Conservation (phyloP, 2,888 invertebrate species). For the Doris montereyensis region DNA sequence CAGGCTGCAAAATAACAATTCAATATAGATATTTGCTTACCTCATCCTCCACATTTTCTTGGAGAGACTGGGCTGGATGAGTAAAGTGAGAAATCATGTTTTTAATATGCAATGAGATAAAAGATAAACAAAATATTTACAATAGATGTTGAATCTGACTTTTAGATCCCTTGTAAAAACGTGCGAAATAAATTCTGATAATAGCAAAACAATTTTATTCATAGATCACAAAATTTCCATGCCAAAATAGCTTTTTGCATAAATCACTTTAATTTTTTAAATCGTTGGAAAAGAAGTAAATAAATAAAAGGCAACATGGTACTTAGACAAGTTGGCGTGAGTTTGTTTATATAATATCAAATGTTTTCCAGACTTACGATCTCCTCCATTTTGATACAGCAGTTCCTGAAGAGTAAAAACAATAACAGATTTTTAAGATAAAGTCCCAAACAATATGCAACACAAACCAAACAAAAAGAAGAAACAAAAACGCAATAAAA, state of each 20-base stretch:
- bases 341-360: no score
- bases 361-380: conserved; percentile 65
- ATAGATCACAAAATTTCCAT: no score
- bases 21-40: conserved; percentile 31
- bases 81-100: conserved; percentile 4
- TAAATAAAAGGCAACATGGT: neutral
- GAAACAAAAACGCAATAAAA: neutral
- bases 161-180: neutral
- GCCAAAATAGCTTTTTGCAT: no score
- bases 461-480: no score
- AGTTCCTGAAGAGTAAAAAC: conserved; percentile 54
- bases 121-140: neutral
- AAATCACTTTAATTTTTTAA: no score
- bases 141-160: neutral
- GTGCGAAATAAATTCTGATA: no score
- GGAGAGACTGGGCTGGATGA: conserved; percentile 37
- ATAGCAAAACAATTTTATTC: no score
- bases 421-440: no score
- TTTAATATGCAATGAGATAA: neutral
- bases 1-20: no score
- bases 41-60: conserved; percentile 42
- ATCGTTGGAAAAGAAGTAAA: neutral
- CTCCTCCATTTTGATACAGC: conserved; percentile 65
- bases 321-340: neutral
- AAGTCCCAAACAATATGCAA: no score